Conservation (phyloP, 2,113 vertebrate species). For the Corynorhinus townsendii region DNA sequence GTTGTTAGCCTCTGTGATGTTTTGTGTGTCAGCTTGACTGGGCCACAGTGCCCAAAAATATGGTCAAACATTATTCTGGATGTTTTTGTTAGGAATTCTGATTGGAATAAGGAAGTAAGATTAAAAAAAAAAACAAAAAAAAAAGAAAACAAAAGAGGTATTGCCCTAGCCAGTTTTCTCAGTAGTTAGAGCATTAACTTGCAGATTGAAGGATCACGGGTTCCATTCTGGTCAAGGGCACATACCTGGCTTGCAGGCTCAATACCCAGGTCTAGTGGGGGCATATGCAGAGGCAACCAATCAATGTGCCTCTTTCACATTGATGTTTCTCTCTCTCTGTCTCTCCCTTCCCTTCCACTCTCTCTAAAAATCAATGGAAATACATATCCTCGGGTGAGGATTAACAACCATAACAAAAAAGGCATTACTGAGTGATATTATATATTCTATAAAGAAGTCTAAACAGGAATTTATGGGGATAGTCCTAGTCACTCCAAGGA, state of each 20-base stretch:
- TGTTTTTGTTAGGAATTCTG: not conserved
- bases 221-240: too few species aligned
- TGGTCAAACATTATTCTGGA: not conserved
- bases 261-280: too few species aligned
- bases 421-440: not conserved
- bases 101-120: not conserved
- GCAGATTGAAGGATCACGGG: too few species aligned
- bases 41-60: not conserved
- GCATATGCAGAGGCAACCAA: too few species aligned
- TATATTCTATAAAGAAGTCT: not conserved
- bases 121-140: too few species aligned
- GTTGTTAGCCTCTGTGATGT: slow-evolving; percentile 11
- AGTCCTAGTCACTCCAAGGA: not conserved
- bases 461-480: not conserved
- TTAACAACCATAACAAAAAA: not conserved
- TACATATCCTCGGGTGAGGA: not conserved
- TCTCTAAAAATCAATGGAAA: not conserved
- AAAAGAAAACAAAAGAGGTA: too few species aligned
- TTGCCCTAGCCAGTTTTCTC: too few species aligned
- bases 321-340: not conserved
- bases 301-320: too few species aligned
- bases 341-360: not conserved
- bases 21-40: not conserved
- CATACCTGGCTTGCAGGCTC: too few species aligned
- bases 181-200: too few species aligned